These are phyloP conservation scores for Meandrusa payeni DNA, from an alignment of 2,888 invertebrate genomes.

Conservation along the genomic window DNA sequence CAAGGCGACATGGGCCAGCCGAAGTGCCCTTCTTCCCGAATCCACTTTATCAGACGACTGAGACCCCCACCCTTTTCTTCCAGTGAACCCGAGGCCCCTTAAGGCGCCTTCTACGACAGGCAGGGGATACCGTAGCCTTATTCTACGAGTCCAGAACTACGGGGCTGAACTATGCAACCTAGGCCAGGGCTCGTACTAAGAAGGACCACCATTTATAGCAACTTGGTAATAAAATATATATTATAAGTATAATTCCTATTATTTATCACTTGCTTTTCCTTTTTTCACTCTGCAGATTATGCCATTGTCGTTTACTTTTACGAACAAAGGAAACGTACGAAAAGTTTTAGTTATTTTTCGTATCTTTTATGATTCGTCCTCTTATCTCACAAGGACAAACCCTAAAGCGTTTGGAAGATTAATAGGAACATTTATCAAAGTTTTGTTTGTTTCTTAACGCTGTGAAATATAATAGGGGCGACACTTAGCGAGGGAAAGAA, in stretches of 20 bases:
- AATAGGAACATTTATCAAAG: conserved; percentile 70
- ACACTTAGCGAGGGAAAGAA: too few relatives aligned
- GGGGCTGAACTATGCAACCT: too few relatives aligned
- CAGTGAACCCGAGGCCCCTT: too few relatives aligned
- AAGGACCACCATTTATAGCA: too few relatives aligned
- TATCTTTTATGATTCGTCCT: conserved; percentile 26
- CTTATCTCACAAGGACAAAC: conserved; percentile 41
- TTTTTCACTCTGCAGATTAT: conserved; percentile 13
- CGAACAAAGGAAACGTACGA: conserved; percentile 17
- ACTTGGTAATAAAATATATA: not conserved
- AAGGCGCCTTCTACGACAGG: too few relatives aligned
- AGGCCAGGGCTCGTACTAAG: too few relatives aligned
- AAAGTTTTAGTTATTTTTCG: conserved; percentile 20
- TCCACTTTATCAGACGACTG: too few relatives aligned
- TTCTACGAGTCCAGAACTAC: too few relatives aligned
- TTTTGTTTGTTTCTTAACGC: conserved; percentile 60
- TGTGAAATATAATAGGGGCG: conserved; percentile 2
- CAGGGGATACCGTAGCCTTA: too few relatives aligned
- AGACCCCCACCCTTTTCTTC: too few relatives aligned
- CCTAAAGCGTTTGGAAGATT: conserved; percentile 53
- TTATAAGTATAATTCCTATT: conserved; percentile 3
- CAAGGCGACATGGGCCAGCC: too few relatives aligned
- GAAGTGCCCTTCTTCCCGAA: too few relatives aligned
- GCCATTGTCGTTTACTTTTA: conserved; percentile 11
- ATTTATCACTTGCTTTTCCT: not conserved